Conservation (phyloP, 2,797 vertebrate species). For the Gambusia yucatana region DNA sequence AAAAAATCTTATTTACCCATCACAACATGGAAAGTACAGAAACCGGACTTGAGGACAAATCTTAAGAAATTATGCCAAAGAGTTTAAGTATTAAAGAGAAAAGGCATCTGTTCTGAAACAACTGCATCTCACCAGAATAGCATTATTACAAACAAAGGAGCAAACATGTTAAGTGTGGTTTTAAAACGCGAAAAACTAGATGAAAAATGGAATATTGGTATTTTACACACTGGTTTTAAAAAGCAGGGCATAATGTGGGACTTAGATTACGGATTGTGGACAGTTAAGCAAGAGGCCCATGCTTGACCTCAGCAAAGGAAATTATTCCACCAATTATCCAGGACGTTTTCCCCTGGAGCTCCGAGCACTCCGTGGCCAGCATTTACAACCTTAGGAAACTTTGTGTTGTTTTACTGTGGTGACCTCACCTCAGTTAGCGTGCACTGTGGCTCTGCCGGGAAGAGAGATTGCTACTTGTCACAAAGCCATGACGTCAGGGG, state of each 20-base stretch:
- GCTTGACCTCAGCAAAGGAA: constrained; percentile 80
- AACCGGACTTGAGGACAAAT: neutral
- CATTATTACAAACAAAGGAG: constrained; percentile 21
- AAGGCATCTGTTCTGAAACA: neutral
- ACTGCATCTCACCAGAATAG: constrained; percentile 4
- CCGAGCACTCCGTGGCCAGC: constrained; percentile 63
- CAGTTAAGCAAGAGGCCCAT: constrained; percentile 62
- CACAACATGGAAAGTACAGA: neutral
- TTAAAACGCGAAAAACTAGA: constrained; percentile 24
- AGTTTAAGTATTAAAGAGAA: neutral
- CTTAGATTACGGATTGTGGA: constrained; percentile 53
- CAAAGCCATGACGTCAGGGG: constrained; percentile 63
- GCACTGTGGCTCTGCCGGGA: constrained; percentile 63
- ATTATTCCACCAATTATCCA: constrained; percentile 78
- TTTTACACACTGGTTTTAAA: constrained; percentile 41
- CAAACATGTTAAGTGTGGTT: constrained; percentile 35
- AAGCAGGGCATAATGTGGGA: constrained; percentile 45
- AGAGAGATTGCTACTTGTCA: constrained; percentile 68
- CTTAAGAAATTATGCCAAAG: neutral
- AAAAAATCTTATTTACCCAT: neutral
- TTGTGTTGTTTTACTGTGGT: constrained; percentile 76
- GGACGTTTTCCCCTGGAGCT: constrained; percentile 70
- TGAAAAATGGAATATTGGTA: constrained; percentile 44
- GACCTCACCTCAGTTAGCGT: constrained; percentile 72
- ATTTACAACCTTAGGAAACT: constrained; percentile 77